Conservation (phyloP, 1,140 invertebrate genomes). For the Pseudoatta argentina region DNA sequence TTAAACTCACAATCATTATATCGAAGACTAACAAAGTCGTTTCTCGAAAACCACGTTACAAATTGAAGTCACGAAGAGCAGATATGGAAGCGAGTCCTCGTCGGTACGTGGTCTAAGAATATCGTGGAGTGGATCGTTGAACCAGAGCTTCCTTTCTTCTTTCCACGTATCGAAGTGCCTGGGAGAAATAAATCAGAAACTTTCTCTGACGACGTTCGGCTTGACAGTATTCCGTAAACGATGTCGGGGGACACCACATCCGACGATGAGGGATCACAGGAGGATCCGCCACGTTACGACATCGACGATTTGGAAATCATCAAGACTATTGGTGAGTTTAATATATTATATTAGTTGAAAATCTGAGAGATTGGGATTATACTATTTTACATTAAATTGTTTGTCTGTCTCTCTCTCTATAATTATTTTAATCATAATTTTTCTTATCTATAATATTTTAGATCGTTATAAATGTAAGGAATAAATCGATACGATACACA, state of each 20-base stretch:
- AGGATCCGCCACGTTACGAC: constrained; percentile 90
- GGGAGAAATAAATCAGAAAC: constrained; percentile 73
- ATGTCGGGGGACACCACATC: constrained; percentile 82
- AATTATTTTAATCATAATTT: not conserved
- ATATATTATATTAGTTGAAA: not conserved
- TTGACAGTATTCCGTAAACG: constrained; percentile 46
- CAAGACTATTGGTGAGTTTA: constrained; percentile 92
- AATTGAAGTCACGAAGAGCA: constrained; percentile 42
- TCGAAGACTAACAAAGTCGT: not conserved
- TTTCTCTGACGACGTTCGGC: constrained; percentile 61
- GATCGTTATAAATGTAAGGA: not conserved
- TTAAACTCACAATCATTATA: not conserved
- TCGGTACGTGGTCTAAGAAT: constrained; percentile 74
- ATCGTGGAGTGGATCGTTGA: constrained; percentile 77
- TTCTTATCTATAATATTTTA: not conserved
- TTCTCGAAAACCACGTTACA: not conserved
- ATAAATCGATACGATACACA: not conserved
- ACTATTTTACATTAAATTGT: not conserved
- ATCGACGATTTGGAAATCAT: constrained; percentile 93
- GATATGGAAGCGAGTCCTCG: constrained; percentile 61
- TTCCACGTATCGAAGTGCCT: constrained; percentile 68
- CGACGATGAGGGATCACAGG: constrained; percentile 85
- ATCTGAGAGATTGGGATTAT: not conserved
- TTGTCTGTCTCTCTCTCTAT: not conserved
- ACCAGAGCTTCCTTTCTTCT: constrained; percentile 72